Percentiles rank a stretch among this genome's conserved stretches.
Evolutionary conservation across 1,140 invertebrate species (phyloP).

Genomic region (Calliopsis andreniformis): DNA sequence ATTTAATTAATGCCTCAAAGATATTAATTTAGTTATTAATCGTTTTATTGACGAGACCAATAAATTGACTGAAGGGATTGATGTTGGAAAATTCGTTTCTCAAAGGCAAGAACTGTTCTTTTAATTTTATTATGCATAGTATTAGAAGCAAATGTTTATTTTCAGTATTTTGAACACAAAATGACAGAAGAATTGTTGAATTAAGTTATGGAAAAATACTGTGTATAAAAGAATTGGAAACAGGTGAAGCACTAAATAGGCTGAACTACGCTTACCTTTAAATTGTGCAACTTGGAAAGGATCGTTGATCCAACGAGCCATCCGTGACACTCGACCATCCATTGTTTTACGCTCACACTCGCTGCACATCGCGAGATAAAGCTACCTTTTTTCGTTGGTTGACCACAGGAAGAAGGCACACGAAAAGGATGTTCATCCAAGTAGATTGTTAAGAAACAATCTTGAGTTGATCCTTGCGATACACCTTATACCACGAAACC

Average conservation of each 20-base stretch:
- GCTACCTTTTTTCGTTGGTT: not conserved
- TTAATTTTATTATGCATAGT: no score
- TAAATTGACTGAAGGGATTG: no score
- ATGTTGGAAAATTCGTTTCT: no score
- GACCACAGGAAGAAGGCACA: not conserved
- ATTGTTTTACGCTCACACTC: slow-evolving; percentile 58
- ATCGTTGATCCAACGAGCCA: slow-evolving; percentile 67
- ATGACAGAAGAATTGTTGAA: no score
- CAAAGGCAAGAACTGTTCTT: no score
- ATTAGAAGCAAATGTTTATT: no score
- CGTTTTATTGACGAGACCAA: no score
- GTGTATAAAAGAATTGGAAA: slow-evolving; percentile 20
- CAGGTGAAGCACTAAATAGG: slow-evolving; percentile 1
- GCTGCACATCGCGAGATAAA: slow-evolving; percentile 2
- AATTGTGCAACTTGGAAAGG: slow-evolving; percentile 46
- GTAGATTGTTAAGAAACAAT: not conserved
- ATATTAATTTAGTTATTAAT: no score
- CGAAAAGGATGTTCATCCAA: slow-evolving; percentile 4
- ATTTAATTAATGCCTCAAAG: no score
- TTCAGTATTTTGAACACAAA: no score
- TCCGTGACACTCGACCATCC: slow-evolving; percentile 55
- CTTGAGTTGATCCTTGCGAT: not conserved
- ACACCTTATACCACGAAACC: no score
- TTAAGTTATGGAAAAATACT: no score
- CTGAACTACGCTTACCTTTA: slow-evolving; percentile 23